Conservation (phyloP, 2,113 vertebrate species). For the Crocuta crocuta region DNA sequence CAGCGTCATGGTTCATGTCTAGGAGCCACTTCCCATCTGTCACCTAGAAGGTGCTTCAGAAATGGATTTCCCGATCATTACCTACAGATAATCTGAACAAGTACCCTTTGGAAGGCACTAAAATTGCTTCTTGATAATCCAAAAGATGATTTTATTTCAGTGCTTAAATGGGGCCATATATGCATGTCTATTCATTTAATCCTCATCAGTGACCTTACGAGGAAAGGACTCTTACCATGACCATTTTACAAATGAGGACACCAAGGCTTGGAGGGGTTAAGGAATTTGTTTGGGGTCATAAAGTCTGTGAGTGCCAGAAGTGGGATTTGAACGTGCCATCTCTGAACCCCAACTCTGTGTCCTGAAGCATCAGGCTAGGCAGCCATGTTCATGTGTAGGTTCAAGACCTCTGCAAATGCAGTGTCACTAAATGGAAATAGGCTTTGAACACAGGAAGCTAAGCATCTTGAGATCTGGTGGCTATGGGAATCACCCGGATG, state of each 20-base stretch:
- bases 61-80: not conserved
- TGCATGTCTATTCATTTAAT: not conserved
- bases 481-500: fast-evolving
- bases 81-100: not conserved
- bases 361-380: not conserved
- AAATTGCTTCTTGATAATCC: not conserved
- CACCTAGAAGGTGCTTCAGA: not conserved
- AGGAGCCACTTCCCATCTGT: not conserved
- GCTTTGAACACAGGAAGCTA: not conserved
- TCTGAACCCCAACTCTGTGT: not conserved
- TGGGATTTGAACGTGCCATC: not conserved
- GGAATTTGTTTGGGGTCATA: not conserved
- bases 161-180: not conserved
- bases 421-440: too few species aligned
- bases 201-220: not conserved
- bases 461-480: not conserved
- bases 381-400: fast-evolving
- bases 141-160: not conserved
- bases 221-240: fast-evolving
- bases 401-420: not conserved
- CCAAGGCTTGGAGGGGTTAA: not conserved
- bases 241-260: not conserved
- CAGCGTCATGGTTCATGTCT: not conserved
- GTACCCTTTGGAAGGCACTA: not conserved
- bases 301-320: not conserved